Percentiles rank a stretch among this genome's conserved stretches.
These are phyloP conservation scores for Eutrigla gurnardus DNA, from an alignment of 2,797 vertebrate species.

Conservation along the genomic window DNA sequence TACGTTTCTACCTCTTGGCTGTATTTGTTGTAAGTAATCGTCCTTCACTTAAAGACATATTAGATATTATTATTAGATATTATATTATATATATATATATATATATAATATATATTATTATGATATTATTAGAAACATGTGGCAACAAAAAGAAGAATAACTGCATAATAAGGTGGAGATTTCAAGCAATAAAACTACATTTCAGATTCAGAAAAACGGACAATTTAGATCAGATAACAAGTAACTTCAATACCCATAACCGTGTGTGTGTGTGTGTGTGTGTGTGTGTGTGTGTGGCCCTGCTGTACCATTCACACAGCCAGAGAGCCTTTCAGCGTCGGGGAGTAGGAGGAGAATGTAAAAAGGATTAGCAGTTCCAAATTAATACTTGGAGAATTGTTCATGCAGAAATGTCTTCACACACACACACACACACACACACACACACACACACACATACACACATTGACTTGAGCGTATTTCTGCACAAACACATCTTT, in stretches of 20 bases:
- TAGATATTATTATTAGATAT: too few relatives aligned
- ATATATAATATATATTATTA: too few relatives aligned
- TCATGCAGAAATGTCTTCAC: conserved; percentile 50
- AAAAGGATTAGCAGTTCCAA: conserved; percentile 70
- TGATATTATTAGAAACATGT: not conserved
- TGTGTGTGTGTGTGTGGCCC: conserved; percentile 19
- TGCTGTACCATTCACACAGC: conserved; percentile 41
- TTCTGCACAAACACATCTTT: not conserved
- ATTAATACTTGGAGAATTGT: conserved; percentile 64
- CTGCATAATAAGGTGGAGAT: not conserved
- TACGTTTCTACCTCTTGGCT: too few relatives aligned
- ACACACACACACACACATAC: conserved; percentile 11
- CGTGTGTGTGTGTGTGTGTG: conserved; percentile 1
- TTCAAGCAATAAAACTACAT: not conserved
- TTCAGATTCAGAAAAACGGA: not conserved
- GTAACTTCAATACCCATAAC: conserved; percentile 9
- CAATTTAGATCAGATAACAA: not conserved
- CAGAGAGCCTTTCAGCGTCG: conserved; percentile 53
- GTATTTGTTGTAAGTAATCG: too few relatives aligned
- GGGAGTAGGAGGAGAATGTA: conserved; percentile 58
- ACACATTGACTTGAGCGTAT: conserved; percentile 5
- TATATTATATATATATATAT: too few relatives aligned
- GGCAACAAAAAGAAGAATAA: not conserved
- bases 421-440: conserved; percentile 21
- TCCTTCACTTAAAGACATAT: too few relatives aligned